Evolutionary conservation across 2,888 invertebrate species (phyloP), one percentile per base, ranked within the genome.

Genomic region (Chouioia cunea): DNA sequence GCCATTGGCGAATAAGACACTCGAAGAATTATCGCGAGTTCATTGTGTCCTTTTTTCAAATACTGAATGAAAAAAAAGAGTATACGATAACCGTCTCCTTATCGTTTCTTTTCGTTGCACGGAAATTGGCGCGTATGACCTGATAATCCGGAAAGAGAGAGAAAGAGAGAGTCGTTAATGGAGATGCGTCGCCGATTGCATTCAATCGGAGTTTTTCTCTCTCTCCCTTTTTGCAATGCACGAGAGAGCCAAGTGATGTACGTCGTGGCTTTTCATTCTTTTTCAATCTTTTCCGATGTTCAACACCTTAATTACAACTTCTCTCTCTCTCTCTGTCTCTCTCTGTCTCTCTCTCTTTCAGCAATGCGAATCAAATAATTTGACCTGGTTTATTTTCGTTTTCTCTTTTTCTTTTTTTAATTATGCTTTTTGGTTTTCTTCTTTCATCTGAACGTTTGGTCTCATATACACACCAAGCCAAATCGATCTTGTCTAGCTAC

Each of bases 121-220:
- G 15, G 46, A 44, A 36, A 48, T 54, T 58, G 63, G 58, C 44
- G 44, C 58, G 57, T 65, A 66, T 62, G 65, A 70, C 62, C 69
- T 66, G 65, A 53, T 73, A 73, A 70, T 73, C 69, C 69, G 63
- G 71, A 72, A 68, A 23, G 50, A 43, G n/a, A 50, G 46, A 20
- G 23, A 20, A 54, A 57, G 72, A 58, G 63, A 65, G 69, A 73
- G 65, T 63, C 65, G 63, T 70, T 73, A 73, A 73, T 73, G 73
- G 69, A 73, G 73, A 64, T 73, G 69, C 73, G 65, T 66, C 69
- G 65, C 65, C 69, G 69, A 73, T 70, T 73, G 73, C 69, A 65
- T 72, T 72, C 69, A 68, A 65, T 68, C 62, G 54, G 23, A 16
- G 27, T 18, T 22, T 46, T 58, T 44, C 4, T 64, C 59, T 44